A percentile compares a stretch with the other conserved stretches of the same genome.
Conservation (phyloP, 37 sponge, comb jelly and placozoan species). For the Halisarca cf. caerulea region DNA sequence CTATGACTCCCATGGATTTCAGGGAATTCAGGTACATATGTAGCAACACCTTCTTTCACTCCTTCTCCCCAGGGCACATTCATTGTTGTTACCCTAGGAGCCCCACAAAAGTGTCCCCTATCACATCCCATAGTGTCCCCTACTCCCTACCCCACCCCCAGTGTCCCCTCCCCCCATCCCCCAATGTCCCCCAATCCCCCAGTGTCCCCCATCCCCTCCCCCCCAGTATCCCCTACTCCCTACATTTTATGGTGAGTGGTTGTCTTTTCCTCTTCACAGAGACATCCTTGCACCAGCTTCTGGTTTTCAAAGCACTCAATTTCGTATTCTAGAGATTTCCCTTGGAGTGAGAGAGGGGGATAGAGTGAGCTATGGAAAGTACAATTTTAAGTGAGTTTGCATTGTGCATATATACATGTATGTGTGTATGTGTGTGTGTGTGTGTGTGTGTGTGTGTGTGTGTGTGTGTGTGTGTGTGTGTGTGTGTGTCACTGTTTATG, state of each 20-base stretch:
- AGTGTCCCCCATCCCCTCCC: no score
- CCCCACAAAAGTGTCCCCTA: no score
- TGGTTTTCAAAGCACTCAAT: constrained; percentile 71
- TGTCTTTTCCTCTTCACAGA: background rate
- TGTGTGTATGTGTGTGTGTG: no score
- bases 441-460: no score
- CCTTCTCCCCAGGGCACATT: no score
- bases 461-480: constrained; percentile 12
- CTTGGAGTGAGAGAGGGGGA: constrained; percentile 42
- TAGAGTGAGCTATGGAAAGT: constrained; percentile 6
- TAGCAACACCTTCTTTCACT: no score
- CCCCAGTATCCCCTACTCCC: no score
- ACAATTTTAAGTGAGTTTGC: constrained; percentile 7
- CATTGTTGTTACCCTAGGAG: no score
- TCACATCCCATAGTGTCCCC: no score
- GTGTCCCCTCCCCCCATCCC: no score
- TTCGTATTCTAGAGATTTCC: constrained; percentile 45
- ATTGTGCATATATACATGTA: background rate
- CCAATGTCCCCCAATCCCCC: no score
- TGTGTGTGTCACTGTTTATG: background rate
- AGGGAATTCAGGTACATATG: constrained; percentile 39
- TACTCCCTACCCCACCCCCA: no score
- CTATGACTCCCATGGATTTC: constrained; percentile 68
- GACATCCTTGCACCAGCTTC: constrained; percentile 55
- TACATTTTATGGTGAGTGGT: background rate